Conservation (phyloP, 2,888 invertebrate species). For the Drosophila helvetica region DNA sequence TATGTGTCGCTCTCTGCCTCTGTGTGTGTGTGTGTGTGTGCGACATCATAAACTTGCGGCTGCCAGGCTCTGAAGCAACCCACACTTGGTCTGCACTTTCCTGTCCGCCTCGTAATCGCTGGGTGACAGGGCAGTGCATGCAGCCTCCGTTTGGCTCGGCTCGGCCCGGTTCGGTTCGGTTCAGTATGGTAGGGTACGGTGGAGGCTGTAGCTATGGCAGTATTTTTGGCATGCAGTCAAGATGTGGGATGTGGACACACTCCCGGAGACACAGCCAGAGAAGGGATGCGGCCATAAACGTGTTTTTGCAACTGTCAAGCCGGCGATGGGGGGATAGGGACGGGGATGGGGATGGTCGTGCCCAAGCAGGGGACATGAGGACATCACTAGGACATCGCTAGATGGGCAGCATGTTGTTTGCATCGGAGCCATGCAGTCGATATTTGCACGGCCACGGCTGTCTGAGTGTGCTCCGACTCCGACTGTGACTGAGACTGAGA, state of each 20-base stretch:
- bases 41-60: slow-evolving; percentile 70
- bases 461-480: slow-evolving; percentile 24
- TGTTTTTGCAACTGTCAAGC: slow-evolving; percentile 71
- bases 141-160: slow-evolving; percentile 23
- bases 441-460: slow-evolving; percentile 66
- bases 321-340: slow-evolving; percentile 22
- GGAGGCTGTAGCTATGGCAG: slow-evolving; percentile 29
- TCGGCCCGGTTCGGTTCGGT: slow-evolving; percentile 26
- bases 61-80: slow-evolving; percentile 11
- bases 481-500: neutral
- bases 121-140: slow-evolving; percentile 35
- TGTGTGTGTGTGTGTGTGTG: slow-evolving; percentile 23
- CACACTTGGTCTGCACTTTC: slow-evolving; percentile 12
- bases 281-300: slow-evolving; percentile 61
- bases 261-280: slow-evolving; percentile 28
- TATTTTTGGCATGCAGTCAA: slow-evolving; percentile 75
- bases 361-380: neutral
- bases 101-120: slow-evolving; percentile 30
- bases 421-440: slow-evolving; percentile 62
- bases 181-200: neutral
- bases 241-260: slow-evolving; percentile 65
- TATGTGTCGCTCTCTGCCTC: slow-evolving; percentile 59
- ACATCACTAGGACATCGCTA: slow-evolving; percentile 25
- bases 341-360: neutral
- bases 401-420: slow-evolving; percentile 73